Evolutionary conservation across 2,888 invertebrate species (phyloP).

Genomic region (Orchesellides sinensis): DNA sequence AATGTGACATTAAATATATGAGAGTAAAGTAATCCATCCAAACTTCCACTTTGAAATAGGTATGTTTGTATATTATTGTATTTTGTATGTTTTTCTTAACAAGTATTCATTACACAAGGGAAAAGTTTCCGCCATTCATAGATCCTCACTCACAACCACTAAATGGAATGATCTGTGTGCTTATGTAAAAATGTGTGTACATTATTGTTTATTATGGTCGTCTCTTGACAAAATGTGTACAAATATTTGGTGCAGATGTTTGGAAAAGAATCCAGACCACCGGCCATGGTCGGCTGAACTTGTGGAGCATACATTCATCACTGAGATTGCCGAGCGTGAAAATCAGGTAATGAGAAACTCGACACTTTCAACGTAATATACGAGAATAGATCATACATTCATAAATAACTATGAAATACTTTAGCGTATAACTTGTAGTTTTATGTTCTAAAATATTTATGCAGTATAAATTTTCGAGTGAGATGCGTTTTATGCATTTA

Average conservation of each 20-base stretch:
- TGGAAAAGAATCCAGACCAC: slow-evolving; percentile 91
- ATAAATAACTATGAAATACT: no score
- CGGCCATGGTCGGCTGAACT: slow-evolving; percentile 89
- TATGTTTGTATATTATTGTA: background rate
- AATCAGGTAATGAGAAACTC: slow-evolving; percentile 46
- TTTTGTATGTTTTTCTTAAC: background rate
- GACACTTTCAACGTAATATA: no score
- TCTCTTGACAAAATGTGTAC: slow-evolving; percentile 54
- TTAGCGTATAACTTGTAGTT: no score
- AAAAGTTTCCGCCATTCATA: slow-evolving; percentile 16
- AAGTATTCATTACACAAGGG: slow-evolving; percentile 45
- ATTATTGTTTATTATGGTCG: no score
- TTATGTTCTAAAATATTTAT: no score
- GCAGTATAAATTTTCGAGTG: no score
- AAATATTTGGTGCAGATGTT: slow-evolving; percentile 81
- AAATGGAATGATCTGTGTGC: background rate
- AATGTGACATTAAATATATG: no score
- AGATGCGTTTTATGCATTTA: no score
- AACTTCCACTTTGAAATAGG: slow-evolving; percentile 15
- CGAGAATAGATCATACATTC: no score
- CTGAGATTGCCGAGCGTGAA: slow-evolving; percentile 86
- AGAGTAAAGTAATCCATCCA: background rate
- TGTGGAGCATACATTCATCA: slow-evolving; percentile 90
- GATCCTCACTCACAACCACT: background rate
- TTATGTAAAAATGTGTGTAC: background rate